Evolutionary conservation across 2,888 invertebrate genomes (phyloP), one percentile per base, ranked within the genome.

Genomic region (Tupiocoris notatus): DNA sequence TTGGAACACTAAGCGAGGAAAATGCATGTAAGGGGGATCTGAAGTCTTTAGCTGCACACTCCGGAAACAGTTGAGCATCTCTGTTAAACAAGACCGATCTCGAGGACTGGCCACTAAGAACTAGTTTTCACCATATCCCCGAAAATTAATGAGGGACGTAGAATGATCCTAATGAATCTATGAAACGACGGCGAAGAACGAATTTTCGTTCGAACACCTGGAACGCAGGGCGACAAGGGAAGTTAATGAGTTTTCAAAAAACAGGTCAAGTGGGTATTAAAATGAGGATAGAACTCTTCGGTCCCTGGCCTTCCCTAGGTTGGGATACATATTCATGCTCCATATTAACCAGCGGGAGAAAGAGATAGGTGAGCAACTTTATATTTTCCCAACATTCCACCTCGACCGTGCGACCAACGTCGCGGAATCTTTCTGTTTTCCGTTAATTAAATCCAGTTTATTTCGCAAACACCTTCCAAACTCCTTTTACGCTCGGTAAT

Each of bases 381-480:
- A 54, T 56, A 54, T 39, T 39, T 39, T 39, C 3, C 39, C 39
- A 39, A 3, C 39, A 39, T 23, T 56, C 67, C 57, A n/a, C n/a
- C n/a, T n/a, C n/a, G n/a, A n/a, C 67, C 22, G 57, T 21, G 65
- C 65, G 20, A 39, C 54, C 65, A 20, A n/a, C n/a, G n/a, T n/a
- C n/a, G n/a, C n/a, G 54, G 65, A 18, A 65, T 24, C 65, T 67
- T 67, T 67, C 57, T 54, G 67, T 57, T 67, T 67, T 67, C 21
- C 57, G 67, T 57, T 67, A 67, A 67, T 67, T 57, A 67, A 67
- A 67, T 67, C 67, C 67, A 56, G 20, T 67, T 67, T 67, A 67
- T 67, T 67, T 67, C 67, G 67, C 67, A 56, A 57, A 67, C 56
- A 22, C 65, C 65, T 39, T 65, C 65, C 65, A 39, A 65, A 65